Evolutionary conservation across 2,888 invertebrate species (phyloP), one percentile per base, ranked within the genome.

Genomic region (Oligia latruncula): DNA sequence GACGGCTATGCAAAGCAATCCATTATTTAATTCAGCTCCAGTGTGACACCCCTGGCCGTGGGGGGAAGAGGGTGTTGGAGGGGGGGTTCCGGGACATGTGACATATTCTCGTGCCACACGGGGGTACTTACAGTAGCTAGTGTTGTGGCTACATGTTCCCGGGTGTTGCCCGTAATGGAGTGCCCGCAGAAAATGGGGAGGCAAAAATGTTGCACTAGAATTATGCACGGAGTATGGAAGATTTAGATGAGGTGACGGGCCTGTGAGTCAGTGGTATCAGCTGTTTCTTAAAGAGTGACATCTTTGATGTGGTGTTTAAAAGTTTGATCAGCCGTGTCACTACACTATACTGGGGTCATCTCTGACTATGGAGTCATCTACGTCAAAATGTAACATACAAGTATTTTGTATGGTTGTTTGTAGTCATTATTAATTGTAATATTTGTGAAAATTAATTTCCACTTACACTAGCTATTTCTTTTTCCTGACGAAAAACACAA

Each of bases 71-170:
- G 90, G 91, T 5, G 62, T n/a, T 46, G 64, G 55, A 46, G 40
- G 90, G 91, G 91, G 91, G 89, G 93, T 90, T 89, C 89, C 86
- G 91, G 92, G 92, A 93, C 94, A 93, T 91, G 94, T 95, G 95
- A 96, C 96, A 95, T 95, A 95, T 95, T 96, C 95, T 92, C 95
- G 93, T 92, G 92, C 90, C 93, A 91, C 94, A 88, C 92, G 93
- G 93, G 93, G 91, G 93, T 94, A 93, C 94, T 95, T 94, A 94
- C 92, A 90, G 88, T 87, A 89, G 91, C 90, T 93, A 93, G 92
- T 92, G 92, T 92, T 92, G 93, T 90, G 93, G 94, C 90, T 91
- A 92, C 93, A 92, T 90, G 87, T 86, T 82, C 87, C 93, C 92
- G 93, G 91, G 91, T 93, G 92, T 92, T 93, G 93, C 92, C 90